These are phyloP conservation scores for Troglohyphantes excavatus DNA, from an alignment of 2,888 invertebrate species.

Conservation along the genomic window DNA sequence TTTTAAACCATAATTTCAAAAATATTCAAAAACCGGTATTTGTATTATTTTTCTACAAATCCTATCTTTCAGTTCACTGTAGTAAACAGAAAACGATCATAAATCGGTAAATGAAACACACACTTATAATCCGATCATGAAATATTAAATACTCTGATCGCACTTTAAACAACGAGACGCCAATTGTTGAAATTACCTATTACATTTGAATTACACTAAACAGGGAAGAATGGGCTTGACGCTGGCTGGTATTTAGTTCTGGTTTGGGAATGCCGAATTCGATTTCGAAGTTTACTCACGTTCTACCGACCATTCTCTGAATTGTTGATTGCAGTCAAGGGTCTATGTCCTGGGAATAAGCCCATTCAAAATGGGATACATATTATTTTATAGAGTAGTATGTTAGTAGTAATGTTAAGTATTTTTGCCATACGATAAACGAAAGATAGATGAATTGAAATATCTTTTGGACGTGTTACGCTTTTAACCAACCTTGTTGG, in stretches of 20 bases:
- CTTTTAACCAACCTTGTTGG: too few relatives aligned
- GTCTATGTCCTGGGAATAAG: background rate
- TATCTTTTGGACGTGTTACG: too few relatives aligned
- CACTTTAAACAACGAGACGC: background rate
- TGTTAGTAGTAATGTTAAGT: too few relatives aligned
- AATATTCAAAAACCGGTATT: too few relatives aligned
- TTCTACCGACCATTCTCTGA: background rate
- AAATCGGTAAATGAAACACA: background rate
- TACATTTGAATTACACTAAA: slow-evolving; percentile 40
- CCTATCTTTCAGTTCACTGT: too few relatives aligned
- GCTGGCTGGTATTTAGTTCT: slow-evolving; percentile 32
- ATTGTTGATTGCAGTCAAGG: slow-evolving; percentile 19
- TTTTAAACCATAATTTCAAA: too few relatives aligned
- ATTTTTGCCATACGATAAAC: too few relatives aligned
- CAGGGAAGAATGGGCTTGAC: background rate
- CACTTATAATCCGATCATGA: background rate
- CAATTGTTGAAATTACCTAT: slow-evolving; percentile 56
- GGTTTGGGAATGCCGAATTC: slow-evolving; percentile 17
- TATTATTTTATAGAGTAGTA: too few relatives aligned
- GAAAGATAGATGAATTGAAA: too few relatives aligned
- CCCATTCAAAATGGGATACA: background rate
- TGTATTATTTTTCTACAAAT: too few relatives aligned
- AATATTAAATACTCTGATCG: slow-evolving; percentile 43
- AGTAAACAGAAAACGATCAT: too few relatives aligned
- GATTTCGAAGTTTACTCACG: slow-evolving; percentile 32